Conservation (phyloP, 2,888 invertebrate species). For the Caenorhabditis uteleia region DNA sequence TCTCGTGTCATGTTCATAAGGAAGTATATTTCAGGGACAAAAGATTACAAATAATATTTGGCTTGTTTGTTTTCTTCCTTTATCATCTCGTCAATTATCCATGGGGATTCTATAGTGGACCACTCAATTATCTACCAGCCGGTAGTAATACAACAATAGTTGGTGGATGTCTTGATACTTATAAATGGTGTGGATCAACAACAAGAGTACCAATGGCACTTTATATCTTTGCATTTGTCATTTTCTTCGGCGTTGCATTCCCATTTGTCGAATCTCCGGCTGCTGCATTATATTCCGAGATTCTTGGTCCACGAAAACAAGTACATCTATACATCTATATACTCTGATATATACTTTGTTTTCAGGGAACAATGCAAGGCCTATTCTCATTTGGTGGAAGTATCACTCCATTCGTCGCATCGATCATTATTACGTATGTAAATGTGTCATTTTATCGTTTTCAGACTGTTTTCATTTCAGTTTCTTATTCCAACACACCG, state of each 20-base stretch:
- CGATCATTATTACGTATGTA: conserved; percentile 42
- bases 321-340: not conserved
- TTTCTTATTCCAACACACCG: conserved; percentile 49
- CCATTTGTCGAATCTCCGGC: conserved; percentile 50
- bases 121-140: conserved; percentile 41
- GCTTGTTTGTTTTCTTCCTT: conserved; percentile 39
- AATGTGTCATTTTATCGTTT: not conserved
- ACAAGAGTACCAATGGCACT: conserved; percentile 39
- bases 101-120: conserved; percentile 48
- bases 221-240: conserved; percentile 40
- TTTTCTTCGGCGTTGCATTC: conserved; percentile 48
- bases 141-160: conserved; percentile 30
- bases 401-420: conserved; percentile 47
- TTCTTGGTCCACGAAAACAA: conserved; percentile 46
- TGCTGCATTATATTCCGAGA: conserved; percentile 45
- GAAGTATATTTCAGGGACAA: conserved; percentile 31
- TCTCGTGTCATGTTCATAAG: not conserved
- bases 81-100: conserved; percentile 49
- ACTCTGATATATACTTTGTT: not conserved
- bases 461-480: conserved; percentile 12
- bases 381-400: conserved; percentile 49
- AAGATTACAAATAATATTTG: conserved; percentile 42
- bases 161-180: conserved; percentile 38
- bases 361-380: conserved; percentile 54
- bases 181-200: conserved; percentile 42